Conservation (phyloP, 64 coral and sea anemone genomes). For the Exaiptasia diaphana region DNA sequence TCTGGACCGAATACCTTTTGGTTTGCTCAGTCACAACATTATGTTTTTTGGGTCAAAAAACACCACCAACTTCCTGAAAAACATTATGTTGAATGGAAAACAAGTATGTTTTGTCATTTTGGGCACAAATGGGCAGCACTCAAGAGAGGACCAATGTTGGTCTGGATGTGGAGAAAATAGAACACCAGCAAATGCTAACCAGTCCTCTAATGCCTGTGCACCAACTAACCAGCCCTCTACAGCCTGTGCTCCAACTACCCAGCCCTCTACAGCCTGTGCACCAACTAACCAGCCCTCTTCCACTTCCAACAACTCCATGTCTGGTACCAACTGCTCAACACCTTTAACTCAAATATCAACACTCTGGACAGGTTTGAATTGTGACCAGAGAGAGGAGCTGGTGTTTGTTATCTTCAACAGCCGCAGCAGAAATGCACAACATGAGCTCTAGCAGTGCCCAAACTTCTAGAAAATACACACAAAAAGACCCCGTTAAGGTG, state of each 20-base stretch:
- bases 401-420: neutral
- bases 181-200: neutral
- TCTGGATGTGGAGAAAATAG: neutral
- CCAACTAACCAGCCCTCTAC: neutral
- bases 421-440: neutral
- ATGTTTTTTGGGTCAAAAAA: constrained; percentile 16
- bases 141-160: constrained; percentile 32
- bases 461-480: neutral
- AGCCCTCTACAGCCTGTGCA: neutral
- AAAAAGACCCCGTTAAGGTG: neutral
- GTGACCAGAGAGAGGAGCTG: neutral
- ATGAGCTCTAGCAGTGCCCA: neutral
- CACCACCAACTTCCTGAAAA: neutral
- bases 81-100: constrained; percentile 38
- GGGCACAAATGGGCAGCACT: constrained; percentile 42
- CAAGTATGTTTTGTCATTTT: constrained; percentile 63
- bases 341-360: neutral
- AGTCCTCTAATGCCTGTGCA: neutral
- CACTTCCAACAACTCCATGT: neutral
- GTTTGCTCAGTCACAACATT: constrained; percentile 45
- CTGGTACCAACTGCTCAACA: neutral
- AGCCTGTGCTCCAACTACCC: neutral
- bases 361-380: neutral
- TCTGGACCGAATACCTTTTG: constrained; percentile 45
- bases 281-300: neutral